Evolutionary conservation across 1,140 invertebrate genomes (phyloP).

Genomic region (Hycleus phaleratus): DNA sequence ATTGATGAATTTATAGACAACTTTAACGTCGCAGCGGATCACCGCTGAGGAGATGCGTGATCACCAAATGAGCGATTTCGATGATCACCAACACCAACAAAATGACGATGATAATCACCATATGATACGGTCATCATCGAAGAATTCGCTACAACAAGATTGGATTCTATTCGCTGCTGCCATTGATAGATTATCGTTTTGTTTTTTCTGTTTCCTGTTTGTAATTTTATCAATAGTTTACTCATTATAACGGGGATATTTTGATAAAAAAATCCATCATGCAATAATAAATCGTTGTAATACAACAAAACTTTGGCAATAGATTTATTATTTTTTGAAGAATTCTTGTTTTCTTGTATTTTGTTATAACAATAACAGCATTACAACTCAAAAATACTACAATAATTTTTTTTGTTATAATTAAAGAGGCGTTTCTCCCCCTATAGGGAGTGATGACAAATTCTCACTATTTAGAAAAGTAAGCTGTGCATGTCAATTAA

Average conservation of each 20-base stretch:
- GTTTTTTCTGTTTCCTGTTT: constrained; percentile 49
- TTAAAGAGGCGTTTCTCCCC: too few species aligned
- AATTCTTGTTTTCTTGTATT: too few species aligned
- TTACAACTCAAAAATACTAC: too few species aligned
- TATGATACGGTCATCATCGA: constrained; percentile 36
- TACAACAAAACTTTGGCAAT: too few species aligned
- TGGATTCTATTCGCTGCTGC: constrained; percentile 55
- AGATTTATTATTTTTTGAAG: too few species aligned
- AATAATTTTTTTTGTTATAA: too few species aligned
- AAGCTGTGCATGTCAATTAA: too few species aligned
- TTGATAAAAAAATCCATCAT: too few species aligned
- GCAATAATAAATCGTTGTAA: too few species aligned
- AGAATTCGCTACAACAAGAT: constrained; percentile 45
- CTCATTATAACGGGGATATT: constrained; percentile 10
- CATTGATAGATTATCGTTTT: constrained; percentile 52
- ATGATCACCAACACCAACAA: constrained; percentile 22
- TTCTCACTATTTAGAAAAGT: too few species aligned
- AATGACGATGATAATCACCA: constrained; percentile 41
- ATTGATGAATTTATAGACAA: constrained; percentile 6
- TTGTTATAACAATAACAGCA: too few species aligned
- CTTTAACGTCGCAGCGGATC: constrained; percentile 26
- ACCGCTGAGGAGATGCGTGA: constrained; percentile 44
- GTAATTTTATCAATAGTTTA: constrained; percentile 47
- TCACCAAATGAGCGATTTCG: constrained; percentile 39
- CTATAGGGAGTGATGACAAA: too few species aligned